Base-by-base conservation (phyloP, 2,113 vertebrate species). In the Zonotrichia leucophrys region DNA sequence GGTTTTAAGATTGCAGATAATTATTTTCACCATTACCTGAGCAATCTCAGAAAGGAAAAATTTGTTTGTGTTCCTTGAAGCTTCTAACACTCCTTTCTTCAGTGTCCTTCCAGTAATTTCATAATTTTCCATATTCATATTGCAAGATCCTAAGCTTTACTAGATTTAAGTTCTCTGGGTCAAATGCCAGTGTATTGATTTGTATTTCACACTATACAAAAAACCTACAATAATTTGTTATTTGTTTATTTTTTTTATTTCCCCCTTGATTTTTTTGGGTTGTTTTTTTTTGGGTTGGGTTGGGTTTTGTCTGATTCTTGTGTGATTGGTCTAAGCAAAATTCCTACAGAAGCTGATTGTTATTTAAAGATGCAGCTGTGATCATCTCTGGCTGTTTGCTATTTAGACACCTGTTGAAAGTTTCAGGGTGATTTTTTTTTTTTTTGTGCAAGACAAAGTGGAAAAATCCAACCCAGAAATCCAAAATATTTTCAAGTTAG, bases 211-310 rank as follows among this genome's bases (percentile, higher is more conserved):
- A 4, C 1, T 8, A 8, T 3, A 33, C 1, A 22, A 39, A 37
- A 33, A 25, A 1, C 11, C 52, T 18, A 41, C 10, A 31, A 10
- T 21, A 35, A 28, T 46, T 58, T 12, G 3, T 15, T 27, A 12
- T 30, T 37, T 3, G 7, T 30, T 58, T 28, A 12, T 28, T 28
- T 16, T 12, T 23, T 59, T 24, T 11, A 13, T 23, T 47, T 62
- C 7, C 0, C 2, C 4, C 9, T 8, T 46, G 5, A 35, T 3
- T 11, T 3, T 31, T 80, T 56, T 75, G 6, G 13, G 41, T 13
- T 41, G 39, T 69, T 4, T 11, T 3, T 27, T 80, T 55, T n/a
- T n/a, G n/a, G n/a, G n/a, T n/a, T 79, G 59, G 0, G 1, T 56
- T 72, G 4, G 2, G 47, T 23, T 59, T 62, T 35, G 2, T 31